phyloP scores from a whole-genome alignment of 2,797 vertebrate species.

The Aratinga solstitialis region DNA sequence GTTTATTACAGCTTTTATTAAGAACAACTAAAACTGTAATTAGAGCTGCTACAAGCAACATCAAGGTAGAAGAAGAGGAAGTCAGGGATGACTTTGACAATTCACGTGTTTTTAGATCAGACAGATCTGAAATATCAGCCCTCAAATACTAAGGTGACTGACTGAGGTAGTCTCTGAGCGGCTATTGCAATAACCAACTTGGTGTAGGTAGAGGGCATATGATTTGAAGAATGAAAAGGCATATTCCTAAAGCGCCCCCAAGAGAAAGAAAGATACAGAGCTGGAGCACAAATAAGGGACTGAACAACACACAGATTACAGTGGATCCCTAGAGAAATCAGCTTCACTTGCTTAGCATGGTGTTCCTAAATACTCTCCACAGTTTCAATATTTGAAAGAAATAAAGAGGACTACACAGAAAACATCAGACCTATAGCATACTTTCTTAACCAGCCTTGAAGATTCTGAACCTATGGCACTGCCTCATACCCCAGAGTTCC shows the following conservation, averaged over 20 bases:
- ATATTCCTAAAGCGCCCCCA: not conserved
- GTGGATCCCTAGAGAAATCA: not conserved
- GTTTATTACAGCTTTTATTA: not conserved
- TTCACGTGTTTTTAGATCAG: not conserved
- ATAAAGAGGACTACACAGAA: not conserved
- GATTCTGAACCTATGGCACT: not conserved
- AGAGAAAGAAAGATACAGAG: not conserved
- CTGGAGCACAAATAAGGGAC: not conserved
- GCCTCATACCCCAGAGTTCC: not conserved
- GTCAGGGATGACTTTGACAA: not conserved
- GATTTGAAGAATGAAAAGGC: not conserved
- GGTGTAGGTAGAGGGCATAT: not conserved
- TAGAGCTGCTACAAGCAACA: not conserved
- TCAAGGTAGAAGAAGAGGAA: not conserved
- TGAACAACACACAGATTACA: not conserved
- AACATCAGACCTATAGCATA: not conserved
- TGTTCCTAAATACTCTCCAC: not conserved
- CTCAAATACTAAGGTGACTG: not conserved
- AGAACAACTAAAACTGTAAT: not conserved
- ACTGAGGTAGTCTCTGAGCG: not conserved
- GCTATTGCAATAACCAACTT: not conserved
- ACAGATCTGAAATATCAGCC: not conserved
- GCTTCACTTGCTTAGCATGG: not conserved
- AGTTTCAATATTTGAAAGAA: not conserved
- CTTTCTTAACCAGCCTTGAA: not conserved